Percentiles rank a stretch among this genome's conserved stretches.
Conservation (phyloP, 2,113 vertebrate genomes). For the Seriola rivoliana region DNA sequence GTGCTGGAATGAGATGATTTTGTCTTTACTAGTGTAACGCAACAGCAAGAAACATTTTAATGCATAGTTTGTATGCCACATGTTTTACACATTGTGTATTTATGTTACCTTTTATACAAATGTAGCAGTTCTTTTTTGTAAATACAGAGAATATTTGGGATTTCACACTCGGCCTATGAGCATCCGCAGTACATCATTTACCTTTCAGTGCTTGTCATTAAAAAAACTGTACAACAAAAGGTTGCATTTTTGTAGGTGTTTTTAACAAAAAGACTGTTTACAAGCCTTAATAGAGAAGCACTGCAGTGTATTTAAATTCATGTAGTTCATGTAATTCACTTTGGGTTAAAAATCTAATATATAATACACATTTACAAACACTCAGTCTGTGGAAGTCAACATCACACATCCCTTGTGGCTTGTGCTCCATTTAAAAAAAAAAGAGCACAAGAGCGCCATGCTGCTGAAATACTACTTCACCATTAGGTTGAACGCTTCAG, state of each 20-base stretch:
- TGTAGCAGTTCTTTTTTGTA: constrained; percentile 88
- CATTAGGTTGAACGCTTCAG: background rate
- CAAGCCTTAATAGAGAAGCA: background rate
- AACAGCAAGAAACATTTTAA: constrained; percentile 26
- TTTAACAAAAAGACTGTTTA: constrained; percentile 37
- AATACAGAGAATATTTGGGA: constrained; percentile 86
- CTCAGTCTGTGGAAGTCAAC: background rate
- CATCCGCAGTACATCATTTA: background rate
- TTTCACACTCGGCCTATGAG: constrained; percentile 2
- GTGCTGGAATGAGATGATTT: constrained; percentile 50
- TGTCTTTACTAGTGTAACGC: constrained; percentile 27
- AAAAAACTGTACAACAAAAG: constrained; percentile 21
- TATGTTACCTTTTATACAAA: constrained; percentile 90
- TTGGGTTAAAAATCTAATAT: constrained; percentile 6
- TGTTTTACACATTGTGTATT: constrained; percentile 92
- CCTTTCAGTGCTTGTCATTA: constrained; percentile 49
- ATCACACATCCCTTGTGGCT: background rate
- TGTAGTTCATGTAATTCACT: background rate
- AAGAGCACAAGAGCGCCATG: background rate
- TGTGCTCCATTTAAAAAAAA: background rate
- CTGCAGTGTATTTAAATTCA: background rate
- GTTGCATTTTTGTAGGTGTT: constrained; percentile 9
- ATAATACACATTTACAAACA: constrained; percentile 19
- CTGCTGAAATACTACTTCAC: constrained; percentile 3
- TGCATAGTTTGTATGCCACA: constrained; percentile 84